phyloP scores from a whole-genome alignment of 2,888 invertebrate species.

The Biston betularia region DNA sequence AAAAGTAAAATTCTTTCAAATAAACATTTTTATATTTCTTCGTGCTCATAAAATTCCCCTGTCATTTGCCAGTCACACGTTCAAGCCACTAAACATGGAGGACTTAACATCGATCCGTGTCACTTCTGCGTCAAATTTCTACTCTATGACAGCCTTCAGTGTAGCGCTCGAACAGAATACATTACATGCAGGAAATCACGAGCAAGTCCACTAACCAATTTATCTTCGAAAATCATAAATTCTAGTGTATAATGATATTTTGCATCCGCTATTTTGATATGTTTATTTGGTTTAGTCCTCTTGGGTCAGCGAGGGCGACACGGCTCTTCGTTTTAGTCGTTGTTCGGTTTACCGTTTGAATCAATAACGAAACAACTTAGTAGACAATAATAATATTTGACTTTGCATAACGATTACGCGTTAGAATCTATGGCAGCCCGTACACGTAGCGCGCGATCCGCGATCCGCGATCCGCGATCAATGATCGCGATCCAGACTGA shows the following conservation, averaged over 20 bases:
- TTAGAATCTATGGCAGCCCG: too few relatives aligned
- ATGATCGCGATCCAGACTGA: too few relatives aligned
- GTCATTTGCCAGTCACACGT: slow-evolving; percentile 25
- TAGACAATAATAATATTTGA: background rate
- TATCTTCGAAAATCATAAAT: slow-evolving; percentile 84
- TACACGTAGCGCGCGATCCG: too few relatives aligned
- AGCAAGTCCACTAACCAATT: slow-evolving; percentile 76
- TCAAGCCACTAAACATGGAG: slow-evolving; percentile 35
- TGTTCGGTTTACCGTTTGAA: slow-evolving; percentile 11
- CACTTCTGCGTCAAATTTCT: slow-evolving; percentile 57
- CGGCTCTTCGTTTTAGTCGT: slow-evolving; percentile 15
- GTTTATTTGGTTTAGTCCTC: slow-evolving; percentile 47
- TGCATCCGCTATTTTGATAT: slow-evolving; percentile 69
- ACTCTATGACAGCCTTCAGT: slow-evolving; percentile 74
- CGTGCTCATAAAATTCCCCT: slow-evolving; percentile 12
- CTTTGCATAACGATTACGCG: too few relatives aligned
- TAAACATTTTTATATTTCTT: slow-evolving; percentile 4
- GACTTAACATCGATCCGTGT: slow-evolving; percentile 43
- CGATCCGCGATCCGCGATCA: too few relatives aligned
- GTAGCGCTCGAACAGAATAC: slow-evolving; percentile 73
- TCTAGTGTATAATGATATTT: slow-evolving; percentile 77
- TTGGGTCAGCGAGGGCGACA: slow-evolving; percentile 37
- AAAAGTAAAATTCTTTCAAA: background rate
- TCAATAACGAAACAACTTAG: background rate
- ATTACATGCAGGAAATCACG: slow-evolving; percentile 84